phyloP scores from a whole-genome alignment of 2,888 invertebrate species.

The Esperia sulphurella region DNA sequence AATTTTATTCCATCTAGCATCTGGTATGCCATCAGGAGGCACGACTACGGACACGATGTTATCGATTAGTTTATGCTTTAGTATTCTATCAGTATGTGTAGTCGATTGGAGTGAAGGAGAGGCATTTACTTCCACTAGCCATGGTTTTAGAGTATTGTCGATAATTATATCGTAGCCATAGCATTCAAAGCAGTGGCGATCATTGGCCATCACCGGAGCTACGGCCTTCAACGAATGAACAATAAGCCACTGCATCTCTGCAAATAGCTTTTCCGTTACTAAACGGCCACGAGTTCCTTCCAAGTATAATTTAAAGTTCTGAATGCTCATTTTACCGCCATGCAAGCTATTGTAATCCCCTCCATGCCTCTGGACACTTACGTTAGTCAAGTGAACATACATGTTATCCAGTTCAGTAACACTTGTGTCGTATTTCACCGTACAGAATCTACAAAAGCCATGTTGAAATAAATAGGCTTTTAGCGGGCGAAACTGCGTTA shows the following conservation, averaged over 20 bases:
- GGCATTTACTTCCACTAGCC: constrained; percentile 96
- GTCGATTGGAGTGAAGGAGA: constrained; percentile 97
- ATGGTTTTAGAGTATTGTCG: constrained; percentile 95
- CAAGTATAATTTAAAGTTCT: constrained; percentile 93
- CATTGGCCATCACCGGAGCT: constrained; percentile 95
- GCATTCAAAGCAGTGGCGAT: constrained; percentile 95
- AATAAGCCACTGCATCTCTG: constrained; percentile 93
- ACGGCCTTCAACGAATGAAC: constrained; percentile 97
- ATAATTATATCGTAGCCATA: constrained; percentile 98
- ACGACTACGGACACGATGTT: constrained; percentile 94
- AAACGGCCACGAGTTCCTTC: constrained; percentile 94
- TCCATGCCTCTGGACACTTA: constrained; percentile 98
- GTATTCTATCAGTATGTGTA: constrained; percentile 94
- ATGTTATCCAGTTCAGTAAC: constrained; percentile 94
- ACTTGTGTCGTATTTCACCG: constrained; percentile 95
- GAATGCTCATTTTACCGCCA: constrained; percentile 96
- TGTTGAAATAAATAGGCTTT: constrained; percentile 95
- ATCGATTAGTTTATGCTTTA: constrained; percentile 96
- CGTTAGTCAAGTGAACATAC: constrained; percentile 98
- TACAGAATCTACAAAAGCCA: constrained; percentile 98
- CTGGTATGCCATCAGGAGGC: constrained; percentile 93
- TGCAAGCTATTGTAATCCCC: constrained; percentile 97
- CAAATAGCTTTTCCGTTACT: constrained; percentile 94
- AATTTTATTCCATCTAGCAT: constrained; percentile 93
- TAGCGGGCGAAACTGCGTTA: constrained; percentile 94